phyloP scores from a whole-genome alignment of 2,113 vertebrate species.

The Melozone crissalis region DNA sequence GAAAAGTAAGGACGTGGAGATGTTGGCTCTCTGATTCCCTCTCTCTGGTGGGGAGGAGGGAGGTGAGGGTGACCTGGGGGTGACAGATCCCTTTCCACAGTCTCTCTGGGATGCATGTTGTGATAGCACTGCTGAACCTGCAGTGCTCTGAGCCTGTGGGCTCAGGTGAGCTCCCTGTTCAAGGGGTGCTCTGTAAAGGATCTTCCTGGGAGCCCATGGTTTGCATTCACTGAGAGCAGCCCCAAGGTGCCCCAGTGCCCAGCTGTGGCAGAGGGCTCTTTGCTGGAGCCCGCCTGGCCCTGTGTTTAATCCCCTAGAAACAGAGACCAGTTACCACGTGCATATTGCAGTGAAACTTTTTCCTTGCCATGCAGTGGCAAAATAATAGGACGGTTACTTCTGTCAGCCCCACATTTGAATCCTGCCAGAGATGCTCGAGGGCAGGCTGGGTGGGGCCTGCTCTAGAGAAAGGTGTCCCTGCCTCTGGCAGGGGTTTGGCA shows the following conservation, averaged over 20 bases:
- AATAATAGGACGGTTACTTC: background rate
- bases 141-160: background rate
- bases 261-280: background rate
- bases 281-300: background rate
- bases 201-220: accelerated
- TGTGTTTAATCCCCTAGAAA: background rate
- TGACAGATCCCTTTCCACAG: accelerated
- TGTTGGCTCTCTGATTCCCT: background rate
- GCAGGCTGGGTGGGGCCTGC: background rate
- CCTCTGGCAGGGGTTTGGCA: background rate
- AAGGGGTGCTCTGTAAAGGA: background rate
- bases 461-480: background rate
- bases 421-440: background rate
- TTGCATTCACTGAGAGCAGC: background rate
- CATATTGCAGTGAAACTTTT: background rate
- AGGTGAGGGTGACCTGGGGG: background rate
- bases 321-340: background rate
- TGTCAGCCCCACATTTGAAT: accelerated
- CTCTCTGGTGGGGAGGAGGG: background rate
- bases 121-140: accelerated
- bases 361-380: background rate
- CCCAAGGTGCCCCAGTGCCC: background rate
- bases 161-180: background rate
- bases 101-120: background rate
- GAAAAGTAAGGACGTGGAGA: constrained; percentile 81